Conservation (phyloP, 1,140 invertebrate species). For the Scaptomyza montana region DNA sequence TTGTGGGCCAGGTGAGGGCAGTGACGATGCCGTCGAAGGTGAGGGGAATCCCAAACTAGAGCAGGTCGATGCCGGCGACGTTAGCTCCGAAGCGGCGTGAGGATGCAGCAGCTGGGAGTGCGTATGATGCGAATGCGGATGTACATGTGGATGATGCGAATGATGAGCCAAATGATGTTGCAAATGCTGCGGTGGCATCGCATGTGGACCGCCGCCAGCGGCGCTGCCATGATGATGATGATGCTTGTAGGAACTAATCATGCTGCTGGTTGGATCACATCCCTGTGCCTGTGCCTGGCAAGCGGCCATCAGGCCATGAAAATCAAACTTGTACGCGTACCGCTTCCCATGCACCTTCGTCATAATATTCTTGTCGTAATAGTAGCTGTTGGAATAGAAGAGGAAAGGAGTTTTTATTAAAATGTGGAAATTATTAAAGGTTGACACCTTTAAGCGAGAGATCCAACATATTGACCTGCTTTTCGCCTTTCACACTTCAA, state of each 20-base stretch:
- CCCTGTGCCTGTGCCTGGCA: conserved; percentile 90
- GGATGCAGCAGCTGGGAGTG: conserved; percentile 49
- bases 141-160: conserved; percentile 59
- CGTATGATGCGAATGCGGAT: conserved; percentile 43
- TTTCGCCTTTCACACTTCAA: not conserved
- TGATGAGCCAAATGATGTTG: conserved; percentile 68
- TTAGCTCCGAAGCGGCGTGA: conserved; percentile 43
- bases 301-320: conserved; percentile 92
- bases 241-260: conserved; percentile 76
- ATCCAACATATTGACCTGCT: too few species aligned
- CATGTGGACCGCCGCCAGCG: conserved; percentile 39
- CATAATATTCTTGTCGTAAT: conserved; percentile 99
- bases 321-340: conserved; percentile 97
- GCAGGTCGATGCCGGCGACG: conserved; percentile 61
- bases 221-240: conserved; percentile 57
- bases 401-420: too few species aligned
- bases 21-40: conserved; percentile 65
- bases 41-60: conserved; percentile 80
- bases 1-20: conserved; percentile 82
- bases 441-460: too few species aligned
- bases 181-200: conserved; percentile 55
- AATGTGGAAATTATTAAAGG: not conserved
- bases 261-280: conserved; percentile 73
- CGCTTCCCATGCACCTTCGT: conserved; percentile 96
- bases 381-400: conserved; percentile 90